Evolutionary conservation across 2,797 vertebrate species (phyloP), one percentile per base, ranked within the genome.

Genomic region (Melopsittacus undulatus): DNA sequence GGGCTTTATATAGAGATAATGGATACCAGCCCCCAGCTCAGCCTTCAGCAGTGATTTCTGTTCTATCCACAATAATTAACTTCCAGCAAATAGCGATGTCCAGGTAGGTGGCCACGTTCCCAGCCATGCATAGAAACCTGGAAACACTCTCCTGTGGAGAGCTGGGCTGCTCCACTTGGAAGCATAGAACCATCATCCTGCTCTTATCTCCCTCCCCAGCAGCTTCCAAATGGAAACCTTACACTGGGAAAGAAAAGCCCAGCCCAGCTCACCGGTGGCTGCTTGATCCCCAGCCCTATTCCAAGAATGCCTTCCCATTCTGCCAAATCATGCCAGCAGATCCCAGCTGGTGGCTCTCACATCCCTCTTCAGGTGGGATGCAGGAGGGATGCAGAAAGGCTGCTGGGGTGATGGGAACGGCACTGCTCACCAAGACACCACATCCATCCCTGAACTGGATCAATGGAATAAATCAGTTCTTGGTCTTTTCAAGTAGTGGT

Each of bases 341-440:
- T 63, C 38, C 61, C 32, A 63, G 80, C 46, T 11, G 73, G 45
- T 1, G 0, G 63, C n/a, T 51, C 51, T 91, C 17, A 63, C 34
- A 4, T 1, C 63, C 49, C 38, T 59, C 8, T 66, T 43, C 61
- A 17, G 59, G 59, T 5, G 0, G 13, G 52, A 1, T 2, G 0
- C 36, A 1, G 67, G 5, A 8, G 15, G 27, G 59, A 29, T 51
- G 59, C 54, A 22, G 59, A 5, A 11, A 27, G n/a, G 61, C 40
- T 52, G 78, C 45, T 40, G 2, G 0, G 40, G 74, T 1, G 3
- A 13, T 0, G 29, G 42, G 32, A 16, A 5, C 7, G 48, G 70
- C 69, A 9, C 52, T 74, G 42, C 52, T 42, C 5, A 17, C 67
- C 1, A 0, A 73, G n/a, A 26, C 2, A 1, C 49, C 34, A 7